These are phyloP conservation scores for Dipodomys merriami DNA, from an alignment of 2,113 vertebrate genomes.

Conservation along the genomic window DNA sequence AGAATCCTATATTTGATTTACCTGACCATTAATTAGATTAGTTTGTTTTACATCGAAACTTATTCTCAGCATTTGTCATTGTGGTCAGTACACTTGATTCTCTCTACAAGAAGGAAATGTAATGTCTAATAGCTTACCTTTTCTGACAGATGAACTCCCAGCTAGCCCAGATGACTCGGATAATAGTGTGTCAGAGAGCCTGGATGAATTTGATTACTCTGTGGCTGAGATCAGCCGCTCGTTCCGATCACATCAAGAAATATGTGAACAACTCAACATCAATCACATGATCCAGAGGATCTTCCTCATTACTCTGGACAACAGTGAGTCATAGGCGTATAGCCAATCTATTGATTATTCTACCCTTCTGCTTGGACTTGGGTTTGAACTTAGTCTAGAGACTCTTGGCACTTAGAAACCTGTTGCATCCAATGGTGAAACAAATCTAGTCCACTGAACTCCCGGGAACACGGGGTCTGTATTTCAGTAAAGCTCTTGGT, in stretches of 20 bases:
- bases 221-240: constrained; percentile 97
- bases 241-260: constrained; percentile 96
- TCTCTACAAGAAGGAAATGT: not conserved
- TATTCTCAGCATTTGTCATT: not conserved
- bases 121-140: not conserved
- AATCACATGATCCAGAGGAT: constrained; percentile 99
- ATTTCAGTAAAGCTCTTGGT: constrained; percentile 27
- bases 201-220: constrained; percentile 97
- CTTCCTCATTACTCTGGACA: constrained; percentile 98
- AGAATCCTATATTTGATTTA: constrained; percentile 9
- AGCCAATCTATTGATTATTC: not conserved
- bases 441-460: not conserved
- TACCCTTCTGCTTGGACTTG: not conserved
- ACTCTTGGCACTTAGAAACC: not conserved
- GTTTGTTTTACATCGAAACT: constrained; percentile 28
- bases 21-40: constrained; percentile 25
- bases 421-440: not conserved
- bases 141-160: constrained; percentile 90
- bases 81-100: not conserved
- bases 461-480: not conserved
- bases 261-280: constrained; percentile 98
- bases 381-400: not conserved
- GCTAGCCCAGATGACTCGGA: constrained; percentile 96
- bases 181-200: constrained; percentile 96
- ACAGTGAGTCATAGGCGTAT: constrained; percentile 90